Conservation (phyloP, 2,113 vertebrate genomes). For the Poeciliopsis retropinna region DNA sequence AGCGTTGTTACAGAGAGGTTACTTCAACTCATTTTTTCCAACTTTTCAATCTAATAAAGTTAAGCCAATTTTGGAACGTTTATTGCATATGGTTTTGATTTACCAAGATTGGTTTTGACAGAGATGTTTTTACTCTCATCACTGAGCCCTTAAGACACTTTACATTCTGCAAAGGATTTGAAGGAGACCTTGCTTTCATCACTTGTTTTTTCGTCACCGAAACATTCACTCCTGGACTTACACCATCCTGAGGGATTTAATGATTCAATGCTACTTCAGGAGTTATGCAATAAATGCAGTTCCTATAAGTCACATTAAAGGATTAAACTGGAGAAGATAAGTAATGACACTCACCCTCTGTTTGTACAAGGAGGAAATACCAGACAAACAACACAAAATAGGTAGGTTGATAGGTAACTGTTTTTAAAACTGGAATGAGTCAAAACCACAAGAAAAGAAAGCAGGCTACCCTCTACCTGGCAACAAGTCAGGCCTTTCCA, state of each 20-base stretch:
- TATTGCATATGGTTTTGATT: background rate
- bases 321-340: constrained; percentile 59
- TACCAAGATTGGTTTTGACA: constrained; percentile 4
- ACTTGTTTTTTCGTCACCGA: constrained; percentile 21
- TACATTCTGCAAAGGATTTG: constrained; percentile 25
- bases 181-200: constrained; percentile 21
- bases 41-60: background rate
- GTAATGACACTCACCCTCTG: constrained; percentile 37
- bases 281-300: constrained; percentile 47
- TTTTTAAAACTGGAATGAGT: background rate
- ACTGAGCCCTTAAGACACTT: constrained; percentile 9
- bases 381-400: background rate
- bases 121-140: constrained; percentile 33
- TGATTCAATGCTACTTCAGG: constrained; percentile 51
- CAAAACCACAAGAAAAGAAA: constrained; percentile 26
- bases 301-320: constrained; percentile 63
- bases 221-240: constrained; percentile 23
- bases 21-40: background rate
- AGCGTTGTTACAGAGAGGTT: too few relatives aligned
- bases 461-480: constrained; percentile 15
- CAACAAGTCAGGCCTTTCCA: constrained; percentile 8
- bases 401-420: background rate
- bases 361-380: constrained; percentile 54
- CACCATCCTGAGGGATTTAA: constrained; percentile 22
- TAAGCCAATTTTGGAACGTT: background rate